A percentile compares a stretch with the other conserved stretches of the same genome.
These are phyloP conservation scores for Pantala flavescens DNA, from an alignment of 1,140 invertebrate genomes.

Conservation along the genomic window DNA sequence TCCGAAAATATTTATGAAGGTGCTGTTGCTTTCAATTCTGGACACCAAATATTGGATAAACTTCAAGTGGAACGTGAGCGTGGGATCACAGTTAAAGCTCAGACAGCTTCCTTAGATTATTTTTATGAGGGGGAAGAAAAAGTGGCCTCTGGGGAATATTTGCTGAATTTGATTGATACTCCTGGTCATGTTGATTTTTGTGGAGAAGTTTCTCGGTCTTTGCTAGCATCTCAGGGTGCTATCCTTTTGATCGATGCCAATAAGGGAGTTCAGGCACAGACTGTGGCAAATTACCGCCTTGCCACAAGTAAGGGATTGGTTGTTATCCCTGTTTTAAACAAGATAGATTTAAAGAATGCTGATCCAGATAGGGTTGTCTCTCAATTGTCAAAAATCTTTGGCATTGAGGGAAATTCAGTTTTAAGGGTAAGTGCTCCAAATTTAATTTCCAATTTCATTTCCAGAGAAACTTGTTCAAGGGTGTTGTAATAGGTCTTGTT, in stretches of 20 bases:
- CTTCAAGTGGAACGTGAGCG: slow-evolving; percentile 83
- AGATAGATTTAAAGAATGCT: slow-evolving; percentile 89
- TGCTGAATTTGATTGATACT: slow-evolving; percentile 96
- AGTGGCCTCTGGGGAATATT: slow-evolving; percentile 44
- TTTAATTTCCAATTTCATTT: neutral
- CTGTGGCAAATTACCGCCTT: slow-evolving; percentile 91
- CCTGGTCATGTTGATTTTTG: slow-evolving; percentile 98
- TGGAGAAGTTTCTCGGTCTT: slow-evolving; percentile 84
- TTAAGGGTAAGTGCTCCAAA: slow-evolving; percentile 40
- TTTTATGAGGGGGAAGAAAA: slow-evolving; percentile 41
- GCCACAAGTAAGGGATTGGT: slow-evolving; percentile 71
- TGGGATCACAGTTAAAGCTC: slow-evolving; percentile 97
- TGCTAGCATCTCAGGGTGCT: slow-evolving; percentile 89
- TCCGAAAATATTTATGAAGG: slow-evolving; percentile 33
- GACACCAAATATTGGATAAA: slow-evolving; percentile 79
- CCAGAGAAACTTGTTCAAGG: too few species aligned
- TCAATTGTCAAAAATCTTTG: slow-evolving; percentile 78
- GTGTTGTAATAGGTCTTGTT: too few species aligned
- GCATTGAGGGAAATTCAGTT: slow-evolving; percentile 58
- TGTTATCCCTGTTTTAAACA: slow-evolving; percentile 92
- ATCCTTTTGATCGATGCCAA: slow-evolving; percentile 93
- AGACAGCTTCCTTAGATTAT: slow-evolving; percentile 85
- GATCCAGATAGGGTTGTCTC: slow-evolving; percentile 66
- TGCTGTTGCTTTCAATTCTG: slow-evolving; percentile 55
- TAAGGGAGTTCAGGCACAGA: slow-evolving; percentile 91